These are phyloP conservation scores for Thera britannica DNA, from an alignment of 2,888 invertebrate species.

Conservation along the genomic window DNA sequence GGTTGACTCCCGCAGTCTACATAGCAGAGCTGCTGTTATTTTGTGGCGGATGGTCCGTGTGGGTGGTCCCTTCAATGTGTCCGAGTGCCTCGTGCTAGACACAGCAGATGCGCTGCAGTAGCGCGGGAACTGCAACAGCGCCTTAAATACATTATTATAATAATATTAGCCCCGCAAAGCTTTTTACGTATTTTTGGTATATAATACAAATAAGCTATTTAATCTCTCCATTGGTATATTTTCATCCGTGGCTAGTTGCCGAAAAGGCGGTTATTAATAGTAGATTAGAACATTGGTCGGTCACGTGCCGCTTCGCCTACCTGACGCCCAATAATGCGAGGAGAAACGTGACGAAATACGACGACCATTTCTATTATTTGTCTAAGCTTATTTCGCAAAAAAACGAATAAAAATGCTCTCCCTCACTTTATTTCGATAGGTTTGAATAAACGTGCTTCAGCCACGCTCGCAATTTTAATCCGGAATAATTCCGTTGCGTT, in stretches of 20 bases:
- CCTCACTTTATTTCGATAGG: not conserved
- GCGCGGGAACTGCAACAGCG: no score
- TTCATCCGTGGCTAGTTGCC: not conserved
- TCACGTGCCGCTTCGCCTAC: conserved; percentile 14
- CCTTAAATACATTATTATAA: no score
- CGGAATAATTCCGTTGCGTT: not conserved
- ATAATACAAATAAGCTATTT: no score
- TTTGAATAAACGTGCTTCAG: not conserved
- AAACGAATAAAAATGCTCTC: not conserved
- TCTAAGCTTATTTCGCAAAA: not conserved
- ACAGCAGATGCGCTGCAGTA: no score
- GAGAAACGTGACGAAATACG: conserved; percentile 7
- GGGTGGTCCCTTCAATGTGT: no score
- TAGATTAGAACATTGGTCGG: conserved; percentile 1
- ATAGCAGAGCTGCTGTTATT: no score
- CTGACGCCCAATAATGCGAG: not conserved
- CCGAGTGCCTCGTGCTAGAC: no score
- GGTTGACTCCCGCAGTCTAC: no score
- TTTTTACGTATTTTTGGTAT: no score
- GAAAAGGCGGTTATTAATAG: conserved; percentile 16
- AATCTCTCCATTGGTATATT: not conserved
- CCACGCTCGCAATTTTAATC: not conserved
- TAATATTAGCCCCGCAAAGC: no score
- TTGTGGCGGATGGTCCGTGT: no score
- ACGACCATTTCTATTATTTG: conserved; percentile 1